These are phyloP conservation scores for Callinectes sapidus DNA, from an alignment of 2,888 invertebrate genomes.

Conservation along the genomic window DNA sequence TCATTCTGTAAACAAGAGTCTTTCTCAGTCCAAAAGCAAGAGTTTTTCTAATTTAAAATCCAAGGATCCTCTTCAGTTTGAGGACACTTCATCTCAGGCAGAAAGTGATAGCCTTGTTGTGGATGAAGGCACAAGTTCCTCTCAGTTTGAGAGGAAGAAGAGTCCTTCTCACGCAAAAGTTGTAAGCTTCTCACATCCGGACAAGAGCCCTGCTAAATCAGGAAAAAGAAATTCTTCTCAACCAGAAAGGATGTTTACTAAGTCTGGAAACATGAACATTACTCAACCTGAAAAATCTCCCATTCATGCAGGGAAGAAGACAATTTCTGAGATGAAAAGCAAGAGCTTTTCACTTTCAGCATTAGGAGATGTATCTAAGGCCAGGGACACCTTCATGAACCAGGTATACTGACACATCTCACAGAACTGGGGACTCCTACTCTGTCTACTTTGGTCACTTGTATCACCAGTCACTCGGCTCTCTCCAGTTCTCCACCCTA, in stretches of 20 bases:
- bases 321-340: background rate
- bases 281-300: background rate
- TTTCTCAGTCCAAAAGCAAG: constrained; percentile 14
- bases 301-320: constrained; percentile 19
- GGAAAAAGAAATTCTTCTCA: background rate
- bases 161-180: background rate
- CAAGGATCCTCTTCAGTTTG: background rate
- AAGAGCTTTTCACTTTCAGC: background rate
- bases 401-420: constrained; percentile 26
- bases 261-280: background rate
- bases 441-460: background rate
- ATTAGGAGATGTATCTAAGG: background rate
- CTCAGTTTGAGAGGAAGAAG: background rate
- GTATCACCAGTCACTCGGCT: constrained; percentile 1
- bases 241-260: background rate
- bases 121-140: background rate
- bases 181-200: background rate
- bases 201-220: constrained; percentile 1
- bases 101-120: background rate
- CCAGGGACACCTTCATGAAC: background rate
- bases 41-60: constrained; percentile 12
- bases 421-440: background rate
- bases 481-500: constrained; percentile 6
- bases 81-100: background rate
- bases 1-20: constrained; percentile 25